Evolutionary conservation across 2,797 vertebrate species (phyloP).

Genomic region (Neosilurus mollespiculum): DNA sequence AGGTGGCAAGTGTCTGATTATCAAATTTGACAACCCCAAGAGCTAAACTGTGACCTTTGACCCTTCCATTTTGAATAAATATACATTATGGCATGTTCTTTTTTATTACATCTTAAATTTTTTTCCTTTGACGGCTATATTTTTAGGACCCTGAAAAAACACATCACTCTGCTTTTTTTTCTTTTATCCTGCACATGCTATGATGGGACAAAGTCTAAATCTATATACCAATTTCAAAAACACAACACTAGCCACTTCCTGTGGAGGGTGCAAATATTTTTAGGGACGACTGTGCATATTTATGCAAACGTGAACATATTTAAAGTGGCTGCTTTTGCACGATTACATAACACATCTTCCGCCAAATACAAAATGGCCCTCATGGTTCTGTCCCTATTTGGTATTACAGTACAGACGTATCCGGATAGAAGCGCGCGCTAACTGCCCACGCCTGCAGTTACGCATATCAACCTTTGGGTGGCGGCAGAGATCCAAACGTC

Average conservation of each 20-base stretch:
- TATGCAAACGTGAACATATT: slow-evolving; percentile 7
- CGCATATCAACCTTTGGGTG: slow-evolving; percentile 50
- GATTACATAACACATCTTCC: slow-evolving; percentile 39
- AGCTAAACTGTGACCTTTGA: neutral
- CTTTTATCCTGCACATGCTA: neutral
- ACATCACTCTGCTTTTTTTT: neutral
- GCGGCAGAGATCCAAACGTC: slow-evolving; percentile 47
- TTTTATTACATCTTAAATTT: neutral
- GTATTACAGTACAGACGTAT: slow-evolving; percentile 53
- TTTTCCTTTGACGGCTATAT: neutral
- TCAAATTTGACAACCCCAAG: neutral
- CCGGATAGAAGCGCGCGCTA: slow-evolving; percentile 35
- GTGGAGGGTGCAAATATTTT: neutral
- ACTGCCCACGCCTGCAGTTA: slow-evolving; percentile 47
- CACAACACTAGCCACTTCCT: neutral
- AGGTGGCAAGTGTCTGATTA: neutral
- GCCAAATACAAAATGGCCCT: slow-evolving; percentile 51
- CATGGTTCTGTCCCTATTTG: slow-evolving; percentile 73
- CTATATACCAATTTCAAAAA: neutral
- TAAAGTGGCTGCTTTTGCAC: slow-evolving; percentile 10
- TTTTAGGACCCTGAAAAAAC: neutral
- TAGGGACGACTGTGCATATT: neutral
- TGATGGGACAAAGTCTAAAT: neutral
- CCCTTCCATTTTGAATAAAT: neutral
- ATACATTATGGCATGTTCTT: neutral